Percentiles rank a stretch among this genome's conserved stretches.
Evolutionary conservation across 2,888 invertebrate genomes (phyloP).

Genomic region (Drosophila dives): DNA sequence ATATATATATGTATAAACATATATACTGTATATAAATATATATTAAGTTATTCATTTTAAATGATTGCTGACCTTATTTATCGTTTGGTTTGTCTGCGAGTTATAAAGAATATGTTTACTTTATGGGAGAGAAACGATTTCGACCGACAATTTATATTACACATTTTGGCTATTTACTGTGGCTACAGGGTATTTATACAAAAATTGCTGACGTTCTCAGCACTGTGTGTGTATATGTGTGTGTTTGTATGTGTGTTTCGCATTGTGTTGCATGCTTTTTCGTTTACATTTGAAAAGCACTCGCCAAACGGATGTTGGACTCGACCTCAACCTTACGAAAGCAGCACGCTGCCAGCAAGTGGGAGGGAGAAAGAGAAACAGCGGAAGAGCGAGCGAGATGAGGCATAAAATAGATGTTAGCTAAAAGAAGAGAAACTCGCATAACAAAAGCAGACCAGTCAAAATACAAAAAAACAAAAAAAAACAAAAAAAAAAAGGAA

Average conservation of each 20-base stretch:
- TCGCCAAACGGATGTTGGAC: slow-evolving; percentile 79
- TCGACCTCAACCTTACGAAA: slow-evolving; percentile 81
- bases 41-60: neutral
- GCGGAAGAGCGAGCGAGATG: neutral
- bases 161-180: neutral
- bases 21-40: neutral
- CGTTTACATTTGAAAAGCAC: slow-evolving; percentile 79
- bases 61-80: neutral
- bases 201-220: slow-evolving; percentile 17
- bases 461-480: slow-evolving; percentile 3
- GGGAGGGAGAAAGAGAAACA: neutral
- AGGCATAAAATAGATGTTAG: slow-evolving; percentile 13
- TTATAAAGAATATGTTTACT: neutral
- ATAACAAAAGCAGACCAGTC: slow-evolving; percentile 38
- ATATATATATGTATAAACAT: neutral
- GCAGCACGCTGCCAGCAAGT: slow-evolving; percentile 11
- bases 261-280: slow-evolving; percentile 74
- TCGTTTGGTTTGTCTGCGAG: neutral
- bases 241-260: slow-evolving; percentile 40
- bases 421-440: slow-evolving; percentile 15
- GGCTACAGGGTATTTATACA: slow-evolving; percentile 7
- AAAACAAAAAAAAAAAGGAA: slow-evolving; percentile 4
- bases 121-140: neutral
- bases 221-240: slow-evolving; percentile 17
- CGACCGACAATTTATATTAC: neutral